Evolutionary conservation across 2,888 invertebrate genomes (phyloP), one percentile per base, ranked within the genome.

Genomic region (Thyatira batis): DNA sequence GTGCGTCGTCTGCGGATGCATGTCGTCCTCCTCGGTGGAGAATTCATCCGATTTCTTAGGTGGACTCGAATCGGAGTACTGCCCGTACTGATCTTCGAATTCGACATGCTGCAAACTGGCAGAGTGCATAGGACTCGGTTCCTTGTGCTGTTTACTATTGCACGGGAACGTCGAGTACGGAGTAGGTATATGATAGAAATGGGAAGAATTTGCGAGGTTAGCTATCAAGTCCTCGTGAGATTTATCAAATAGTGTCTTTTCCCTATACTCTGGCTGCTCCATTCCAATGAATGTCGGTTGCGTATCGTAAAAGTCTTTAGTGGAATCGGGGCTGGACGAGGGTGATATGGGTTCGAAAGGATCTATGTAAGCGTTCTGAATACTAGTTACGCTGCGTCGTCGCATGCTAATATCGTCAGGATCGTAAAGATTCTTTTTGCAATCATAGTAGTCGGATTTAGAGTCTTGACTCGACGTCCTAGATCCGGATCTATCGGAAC

Each of bases 51-150:
- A 76, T 69, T 82, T 87, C 57, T 86, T 87, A 0, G 80, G 77
- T 13, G 87, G 85, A 64, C 86, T 87, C 44, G 72, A 58, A 61
- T 87, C 87, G 0, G 85, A 85, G 59, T 84, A 87, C 53, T 83
- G 82, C n/a, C 64, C 80, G 63, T 93, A 94, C 51, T 93, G 94
- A 65, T 95, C 95, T 17, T 39, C 48, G 3, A 95, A 92, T 49
- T 95, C 95, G 0, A 95, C 95, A 80, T 95, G 94, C 78, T 95
- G 95, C 55, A 95, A 84, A 69, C 95, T 95, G 11, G 95, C 94
- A 0, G 95, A 94, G 78, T 94, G 95, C 52, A 95, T 93, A 45
- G 95, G 93, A 10, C 93, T 93, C 4, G 76, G 78, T 62, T 93
- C 93, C 69, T 93, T 94, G 55, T 93, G 93, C 61, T 39, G 39